These are phyloP conservation scores for Aphelocoma californica DNA, from an alignment of 2,797 vertebrate species.

Conservation along the genomic window DNA sequence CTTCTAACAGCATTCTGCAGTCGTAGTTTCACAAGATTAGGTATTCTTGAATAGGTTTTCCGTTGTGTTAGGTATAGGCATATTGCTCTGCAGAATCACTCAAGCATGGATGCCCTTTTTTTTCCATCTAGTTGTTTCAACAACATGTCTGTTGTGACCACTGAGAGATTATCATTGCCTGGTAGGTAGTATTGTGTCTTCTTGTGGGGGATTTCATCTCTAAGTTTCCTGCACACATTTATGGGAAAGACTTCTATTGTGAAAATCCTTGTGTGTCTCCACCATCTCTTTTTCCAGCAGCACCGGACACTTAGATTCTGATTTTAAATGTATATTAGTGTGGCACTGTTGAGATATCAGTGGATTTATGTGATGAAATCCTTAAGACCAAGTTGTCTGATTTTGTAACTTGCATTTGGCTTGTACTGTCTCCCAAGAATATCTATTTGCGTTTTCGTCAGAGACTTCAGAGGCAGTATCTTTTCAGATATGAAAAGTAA, in stretches of 20 bases:
- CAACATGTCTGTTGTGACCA: not conserved
- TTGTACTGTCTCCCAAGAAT: constrained; percentile 4
- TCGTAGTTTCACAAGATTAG: not conserved
- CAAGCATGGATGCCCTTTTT: constrained; percentile 6
- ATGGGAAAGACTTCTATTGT: not conserved
- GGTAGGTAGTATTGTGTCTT: not conserved
- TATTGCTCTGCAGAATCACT: constrained; percentile 17
- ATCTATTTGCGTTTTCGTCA: not conserved
- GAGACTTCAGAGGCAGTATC: not conserved
- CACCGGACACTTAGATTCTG: not conserved
- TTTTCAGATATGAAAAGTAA: constrained; percentile 31
- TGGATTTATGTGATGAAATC: not conserved
- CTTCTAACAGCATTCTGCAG: not conserved
- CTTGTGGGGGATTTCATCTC: not conserved
- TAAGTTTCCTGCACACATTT: not conserved
- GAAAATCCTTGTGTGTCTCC: not conserved
- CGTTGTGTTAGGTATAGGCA: not conserved
- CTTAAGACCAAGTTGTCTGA: not conserved
- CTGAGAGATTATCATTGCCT: not conserved
- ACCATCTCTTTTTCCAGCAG: not conserved
- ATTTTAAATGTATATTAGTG: not conserved
- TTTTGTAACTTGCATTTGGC: not conserved
- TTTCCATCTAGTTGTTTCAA: not conserved
- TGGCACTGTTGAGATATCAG: not conserved
- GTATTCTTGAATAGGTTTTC: constrained; percentile 23